Conservation (phyloP, 1,140 invertebrate species). For the roundworm (Caenorhabditis elegans) region DNA sequence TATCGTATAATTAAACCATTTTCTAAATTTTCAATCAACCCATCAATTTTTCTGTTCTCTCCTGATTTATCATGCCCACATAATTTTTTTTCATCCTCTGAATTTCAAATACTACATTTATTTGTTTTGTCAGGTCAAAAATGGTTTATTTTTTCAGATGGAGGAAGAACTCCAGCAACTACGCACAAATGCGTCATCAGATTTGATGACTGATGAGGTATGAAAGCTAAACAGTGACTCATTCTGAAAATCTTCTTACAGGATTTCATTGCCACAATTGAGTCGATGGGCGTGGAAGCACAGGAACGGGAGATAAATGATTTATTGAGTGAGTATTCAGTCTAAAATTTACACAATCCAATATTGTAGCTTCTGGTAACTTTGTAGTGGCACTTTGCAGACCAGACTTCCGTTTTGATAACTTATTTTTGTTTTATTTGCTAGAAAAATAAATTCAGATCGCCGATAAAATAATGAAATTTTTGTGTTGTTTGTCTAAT, state of each 20-base stretch:
- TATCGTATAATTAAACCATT: neutral
- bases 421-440: no score
- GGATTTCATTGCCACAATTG: conserved; percentile 25
- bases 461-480: no score
- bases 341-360: no score
- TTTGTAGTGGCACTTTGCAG: no score
- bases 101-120: no score
- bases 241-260: neutral
- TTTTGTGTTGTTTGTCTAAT: no score
- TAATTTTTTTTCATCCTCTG: no score
- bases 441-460: no score
- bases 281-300: conserved; percentile 11
- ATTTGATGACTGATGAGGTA: conserved; percentile 23
- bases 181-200: conserved; percentile 16
- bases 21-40: neutral
- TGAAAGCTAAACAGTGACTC: neutral
- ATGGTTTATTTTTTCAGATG: neutral
- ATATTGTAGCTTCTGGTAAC: no score
- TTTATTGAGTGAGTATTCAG: conserved; percentile 18
- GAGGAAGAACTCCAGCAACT: conserved; percentile 27
- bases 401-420: no score
- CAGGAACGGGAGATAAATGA: conserved; percentile 13
- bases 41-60: neutral
- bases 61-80: no score
- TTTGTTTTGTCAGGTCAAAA: no score